Percentiles rank a stretch among this genome's conserved stretches.
Evolutionary conservation across 2,113 vertebrate genomes (phyloP).

Genomic region (Eudorcas thomsonii): DNA sequence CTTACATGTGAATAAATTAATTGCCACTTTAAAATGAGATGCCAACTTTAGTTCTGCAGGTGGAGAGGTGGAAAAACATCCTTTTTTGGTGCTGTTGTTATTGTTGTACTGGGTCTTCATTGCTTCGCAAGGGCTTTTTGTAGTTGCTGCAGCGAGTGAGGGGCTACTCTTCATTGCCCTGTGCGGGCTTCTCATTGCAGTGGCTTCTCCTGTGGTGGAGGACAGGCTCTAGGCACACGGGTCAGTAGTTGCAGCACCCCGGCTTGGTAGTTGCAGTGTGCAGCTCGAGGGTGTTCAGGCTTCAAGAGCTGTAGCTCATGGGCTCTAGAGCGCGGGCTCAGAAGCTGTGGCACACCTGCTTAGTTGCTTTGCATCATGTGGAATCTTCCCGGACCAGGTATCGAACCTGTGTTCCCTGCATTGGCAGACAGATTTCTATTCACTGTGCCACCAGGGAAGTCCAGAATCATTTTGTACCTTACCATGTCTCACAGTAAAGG

Average conservation of each 20-base stretch:
- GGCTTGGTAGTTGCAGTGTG: background rate
- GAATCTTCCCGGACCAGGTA: background rate
- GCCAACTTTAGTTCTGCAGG: background rate
- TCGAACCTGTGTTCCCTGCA: background rate
- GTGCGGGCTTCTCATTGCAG: background rate
- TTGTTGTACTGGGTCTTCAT: background rate
- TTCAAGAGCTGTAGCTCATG: background rate
- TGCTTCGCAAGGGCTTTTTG: background rate
- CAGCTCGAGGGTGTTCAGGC: background rate
- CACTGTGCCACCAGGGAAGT: background rate
- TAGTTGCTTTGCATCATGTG: background rate
- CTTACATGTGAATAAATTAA: background rate
- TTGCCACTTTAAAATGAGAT: constrained; percentile 10
- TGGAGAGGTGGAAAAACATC: background rate
- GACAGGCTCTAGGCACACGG: background rate
- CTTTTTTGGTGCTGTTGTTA: background rate
- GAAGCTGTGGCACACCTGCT: background rate
- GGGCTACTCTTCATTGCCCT: background rate
- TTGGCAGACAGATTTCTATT: background rate
- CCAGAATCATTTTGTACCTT: background rate
- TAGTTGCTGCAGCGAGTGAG: background rate
- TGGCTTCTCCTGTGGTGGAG: background rate
- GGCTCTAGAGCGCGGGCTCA: background rate
- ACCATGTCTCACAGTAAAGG: background rate
- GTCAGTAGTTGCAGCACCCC: background rate